These are phyloP conservation scores for Isurus oxyrinchus DNA, from an alignment of 2,113 vertebrate species.

Conservation along the genomic window DNA sequence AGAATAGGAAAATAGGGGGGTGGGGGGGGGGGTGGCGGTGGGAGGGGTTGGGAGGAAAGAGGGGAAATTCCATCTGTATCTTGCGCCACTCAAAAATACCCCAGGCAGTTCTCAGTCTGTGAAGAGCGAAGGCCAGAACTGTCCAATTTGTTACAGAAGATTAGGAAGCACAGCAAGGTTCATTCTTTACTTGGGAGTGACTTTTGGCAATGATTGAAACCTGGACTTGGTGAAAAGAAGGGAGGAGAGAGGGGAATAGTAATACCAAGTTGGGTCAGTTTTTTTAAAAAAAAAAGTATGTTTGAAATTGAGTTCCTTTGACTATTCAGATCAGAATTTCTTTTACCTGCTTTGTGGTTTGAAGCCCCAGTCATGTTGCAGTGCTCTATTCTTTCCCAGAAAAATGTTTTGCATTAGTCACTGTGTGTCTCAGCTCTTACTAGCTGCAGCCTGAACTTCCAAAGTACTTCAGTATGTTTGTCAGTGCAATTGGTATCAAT, in stretches of 20 bases:
- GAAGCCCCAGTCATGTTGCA: not conserved
- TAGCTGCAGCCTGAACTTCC: not conserved
- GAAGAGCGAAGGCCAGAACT: not conserved
- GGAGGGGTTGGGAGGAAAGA: not conserved
- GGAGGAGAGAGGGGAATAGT: not conserved
- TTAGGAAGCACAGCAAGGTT: not conserved
- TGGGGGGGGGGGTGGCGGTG: not conserved
- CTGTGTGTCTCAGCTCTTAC: not conserved
- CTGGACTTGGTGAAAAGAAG: not conserved
- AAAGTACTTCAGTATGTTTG: not conserved
- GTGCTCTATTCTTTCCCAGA: not conserved
- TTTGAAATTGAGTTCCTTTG: not conserved
- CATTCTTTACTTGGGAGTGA: not conserved
- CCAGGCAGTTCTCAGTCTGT: not conserved
- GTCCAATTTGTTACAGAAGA: not conserved
- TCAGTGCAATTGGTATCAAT: not conserved
- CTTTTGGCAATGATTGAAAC: not conserved
- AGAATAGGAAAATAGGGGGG: not conserved
- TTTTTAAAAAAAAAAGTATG: not conserved
- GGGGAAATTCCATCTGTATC: not conserved
- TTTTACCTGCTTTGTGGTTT: not conserved
- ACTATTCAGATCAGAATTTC: not conserved
- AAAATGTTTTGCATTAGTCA: not conserved
- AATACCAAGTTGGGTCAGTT: not conserved
- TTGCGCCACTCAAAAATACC: not conserved